A percentile compares a stretch with the other conserved stretches of the same genome.
phyloP scores from a whole-genome alignment of 2,113 vertebrate species.

The Delphinus delphis region DNA sequence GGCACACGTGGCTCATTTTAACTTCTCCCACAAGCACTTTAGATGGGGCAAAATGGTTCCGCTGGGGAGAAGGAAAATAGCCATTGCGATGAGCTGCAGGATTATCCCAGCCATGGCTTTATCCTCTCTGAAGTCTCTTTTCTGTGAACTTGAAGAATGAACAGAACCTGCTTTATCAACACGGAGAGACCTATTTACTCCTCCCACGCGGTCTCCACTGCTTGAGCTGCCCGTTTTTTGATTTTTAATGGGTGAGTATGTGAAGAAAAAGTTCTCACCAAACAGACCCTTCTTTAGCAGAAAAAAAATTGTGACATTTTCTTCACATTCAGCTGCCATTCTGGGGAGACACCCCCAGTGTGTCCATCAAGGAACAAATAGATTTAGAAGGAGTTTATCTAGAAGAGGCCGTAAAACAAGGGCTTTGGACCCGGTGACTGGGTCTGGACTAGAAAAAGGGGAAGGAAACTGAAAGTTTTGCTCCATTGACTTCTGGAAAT shows the following conservation, averaged over 20 bases:
- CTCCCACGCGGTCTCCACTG: too few species aligned
- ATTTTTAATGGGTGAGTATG: slow-evolving; percentile 22
- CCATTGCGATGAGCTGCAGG: slow-evolving; percentile 42
- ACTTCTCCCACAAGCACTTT: slow-evolving; percentile 49
- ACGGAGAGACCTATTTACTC: not conserved
- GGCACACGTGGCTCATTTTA: slow-evolving; percentile 43
- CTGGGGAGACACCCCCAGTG: not conserved
- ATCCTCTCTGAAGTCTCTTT: slow-evolving; percentile 42
- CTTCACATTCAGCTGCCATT: not conserved
- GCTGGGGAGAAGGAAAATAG: not conserved
- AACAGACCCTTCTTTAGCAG: not conserved
- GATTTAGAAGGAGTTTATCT: not conserved
- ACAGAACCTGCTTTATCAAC: slow-evolving; percentile 20
- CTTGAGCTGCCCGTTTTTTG: not conserved
- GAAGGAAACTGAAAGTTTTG: not conserved
- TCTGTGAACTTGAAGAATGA: not conserved
- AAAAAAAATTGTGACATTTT: not conserved
- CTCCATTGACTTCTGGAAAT: not conserved
- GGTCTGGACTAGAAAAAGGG: not conserved
- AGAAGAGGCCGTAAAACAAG: not conserved
- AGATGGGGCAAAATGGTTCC: slow-evolving; percentile 37
- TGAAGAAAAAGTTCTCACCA: not conserved
- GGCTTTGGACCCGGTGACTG: not conserved
- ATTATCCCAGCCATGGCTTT: slow-evolving; percentile 22
- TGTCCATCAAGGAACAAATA: not conserved